phyloP scores from a whole-genome alignment of 2,888 invertebrate genomes.

The Chirona hameri region DNA sequence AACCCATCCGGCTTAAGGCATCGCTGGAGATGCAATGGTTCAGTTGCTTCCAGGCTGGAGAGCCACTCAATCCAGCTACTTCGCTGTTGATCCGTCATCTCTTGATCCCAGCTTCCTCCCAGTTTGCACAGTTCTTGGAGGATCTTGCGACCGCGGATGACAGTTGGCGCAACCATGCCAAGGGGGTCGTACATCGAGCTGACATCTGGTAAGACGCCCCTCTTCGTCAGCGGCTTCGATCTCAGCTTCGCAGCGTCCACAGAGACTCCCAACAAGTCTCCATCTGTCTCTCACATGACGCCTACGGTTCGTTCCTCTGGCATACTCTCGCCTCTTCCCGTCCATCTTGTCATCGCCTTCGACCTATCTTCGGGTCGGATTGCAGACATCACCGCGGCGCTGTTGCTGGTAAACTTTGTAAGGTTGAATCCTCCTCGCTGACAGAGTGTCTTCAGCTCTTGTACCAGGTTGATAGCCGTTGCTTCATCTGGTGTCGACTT shows the following conservation, averaged over 20 bases:
- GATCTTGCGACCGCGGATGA: neutral
- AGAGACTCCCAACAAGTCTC: neutral
- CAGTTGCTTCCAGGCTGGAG: neutral
- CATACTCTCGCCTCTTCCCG: neutral
- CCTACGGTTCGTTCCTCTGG: neutral
- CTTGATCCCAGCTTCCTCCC: neutral
- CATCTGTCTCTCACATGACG: neutral
- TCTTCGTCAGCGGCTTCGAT: neutral
- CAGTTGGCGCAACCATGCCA: neutral
- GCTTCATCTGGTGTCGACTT: neutral
- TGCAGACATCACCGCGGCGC: neutral
- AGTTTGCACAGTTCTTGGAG: neutral
- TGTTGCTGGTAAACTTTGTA: neutral
- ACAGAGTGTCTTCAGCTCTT: neutral
- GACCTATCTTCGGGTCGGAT: neutral
- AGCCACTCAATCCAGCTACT: neutral
- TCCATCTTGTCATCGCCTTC: neutral
- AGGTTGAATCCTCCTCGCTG: neutral
- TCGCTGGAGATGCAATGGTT: neutral
- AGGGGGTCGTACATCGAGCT: neutral
- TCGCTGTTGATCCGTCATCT: neutral
- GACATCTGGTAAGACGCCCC: neutral
- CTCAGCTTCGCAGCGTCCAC: too few species aligned
- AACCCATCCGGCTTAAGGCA: neutral
- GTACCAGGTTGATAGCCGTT: neutral